Evolutionary conservation across 2,113 vertebrate species (phyloP), one percentile per base, ranked within the genome.

Genomic region (Melozone crissalis): DNA sequence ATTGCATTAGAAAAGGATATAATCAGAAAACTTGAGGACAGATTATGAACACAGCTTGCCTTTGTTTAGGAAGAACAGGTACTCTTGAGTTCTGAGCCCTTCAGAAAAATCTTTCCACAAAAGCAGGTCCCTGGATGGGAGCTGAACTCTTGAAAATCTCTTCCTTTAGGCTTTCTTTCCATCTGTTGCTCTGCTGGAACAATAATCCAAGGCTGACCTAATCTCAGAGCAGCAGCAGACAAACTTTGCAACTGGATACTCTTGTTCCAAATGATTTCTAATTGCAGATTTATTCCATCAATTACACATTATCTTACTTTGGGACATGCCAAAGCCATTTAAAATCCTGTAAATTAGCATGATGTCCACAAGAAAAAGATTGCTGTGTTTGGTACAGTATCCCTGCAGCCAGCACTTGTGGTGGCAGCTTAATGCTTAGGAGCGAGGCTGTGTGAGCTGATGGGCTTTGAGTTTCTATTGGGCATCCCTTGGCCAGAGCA

Each of bases 401-500:
- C 76, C 65, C 66, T 72, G 46, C 4, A 16, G 73, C 62, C 66
- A 95, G 37, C 26, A 19, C 76, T 95, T 95, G 83, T 61, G 24
- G 2, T 2, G 6, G 28, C 58, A 47, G 78, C 41, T 89, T 54
- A 61, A 27, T n/a, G 31, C 86, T 92, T 59, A 51, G 74, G 65
- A 88, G 76, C 78, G 88, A 92, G 92, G 73, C 80, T 92, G 73
- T 37, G 73, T 63, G 79, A 68, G 63, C 76, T 77, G 63, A 69
- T 6, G 2, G 51, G 62, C 59, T 94, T 59, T 10, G 23, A 81
- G 61, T 92, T 93, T 65, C 73, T 81, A 3, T 72, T 84, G 2
- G 12, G 57, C 83, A 75, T 88, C 57, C 61, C 57, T 58, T 81
- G 79, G 69, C 76, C 95, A 66, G 26, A 90, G 88, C 4, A 0